phyloP scores from a whole-genome alignment of 2,797 vertebrate genomes.

The Pampus argenteus region DNA sequence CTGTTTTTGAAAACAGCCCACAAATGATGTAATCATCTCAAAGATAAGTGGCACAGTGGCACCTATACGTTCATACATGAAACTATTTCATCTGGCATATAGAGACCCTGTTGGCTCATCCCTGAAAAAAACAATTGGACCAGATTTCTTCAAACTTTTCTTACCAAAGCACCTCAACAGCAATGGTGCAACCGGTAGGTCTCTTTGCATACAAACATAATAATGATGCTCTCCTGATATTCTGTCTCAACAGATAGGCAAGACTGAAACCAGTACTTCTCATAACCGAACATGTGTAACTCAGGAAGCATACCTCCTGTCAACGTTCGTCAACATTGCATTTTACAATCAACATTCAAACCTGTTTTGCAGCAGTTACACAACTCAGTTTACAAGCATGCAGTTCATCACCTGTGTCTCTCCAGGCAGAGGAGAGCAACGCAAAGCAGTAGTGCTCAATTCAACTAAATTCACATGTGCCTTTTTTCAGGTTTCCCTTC shows the following conservation, averaged over 20 bases:
- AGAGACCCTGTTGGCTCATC: conserved; percentile 35
- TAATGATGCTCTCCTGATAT: conserved; percentile 13
- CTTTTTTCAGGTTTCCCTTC: neutral
- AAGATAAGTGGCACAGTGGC: conserved; percentile 42
- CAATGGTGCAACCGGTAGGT: conserved; percentile 33
- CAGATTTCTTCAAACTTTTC: conserved; percentile 21
- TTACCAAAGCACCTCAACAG: conserved; percentile 12
- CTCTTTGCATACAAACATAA: conserved; percentile 23
- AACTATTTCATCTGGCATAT: conserved; percentile 28
- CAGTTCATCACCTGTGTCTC: conserved; percentile 29
- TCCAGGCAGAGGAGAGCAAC: neutral
- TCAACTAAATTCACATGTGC: conserved; percentile 2
- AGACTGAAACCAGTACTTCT: conserved; percentile 51
- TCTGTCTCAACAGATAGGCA: conserved; percentile 15
- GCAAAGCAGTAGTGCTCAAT: neutral
- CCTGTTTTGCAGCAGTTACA: conserved; percentile 75
- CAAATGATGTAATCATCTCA: conserved; percentile 64
- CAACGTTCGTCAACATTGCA: conserved; percentile 23
- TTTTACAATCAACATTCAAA: conserved; percentile 63
- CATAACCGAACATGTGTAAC: conserved; percentile 48
- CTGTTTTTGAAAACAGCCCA: neutral
- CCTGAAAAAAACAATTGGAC: conserved; percentile 9
- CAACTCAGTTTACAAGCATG: conserved; percentile 41
- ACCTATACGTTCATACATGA: conserved; percentile 38
- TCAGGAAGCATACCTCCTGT: conserved; percentile 62